Evolutionary conservation across 2,113 vertebrate genomes (phyloP).

Genomic region (Genyomyrus donnyi): DNA sequence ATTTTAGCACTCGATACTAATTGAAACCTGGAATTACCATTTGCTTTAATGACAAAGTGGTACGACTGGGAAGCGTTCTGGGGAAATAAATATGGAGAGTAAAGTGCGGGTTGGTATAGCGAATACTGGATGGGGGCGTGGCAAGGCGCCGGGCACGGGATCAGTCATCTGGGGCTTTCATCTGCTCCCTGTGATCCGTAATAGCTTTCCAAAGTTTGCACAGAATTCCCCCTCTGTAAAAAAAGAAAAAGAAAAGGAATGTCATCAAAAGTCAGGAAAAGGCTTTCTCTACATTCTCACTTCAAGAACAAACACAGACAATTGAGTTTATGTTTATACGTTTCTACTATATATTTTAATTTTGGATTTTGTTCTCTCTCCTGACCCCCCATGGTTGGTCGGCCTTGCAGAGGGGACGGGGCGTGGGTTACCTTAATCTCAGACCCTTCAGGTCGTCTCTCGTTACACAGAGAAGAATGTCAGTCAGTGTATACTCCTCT

Average conservation of each 20-base stretch:
- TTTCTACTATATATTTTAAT: background rate
- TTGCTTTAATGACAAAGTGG: background rate
- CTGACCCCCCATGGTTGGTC: background rate
- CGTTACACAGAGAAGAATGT: slow-evolving; percentile 81
- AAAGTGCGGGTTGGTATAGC: slow-evolving; percentile 65
- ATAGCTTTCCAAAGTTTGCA: slow-evolving; percentile 94
- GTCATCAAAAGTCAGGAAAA: background rate
- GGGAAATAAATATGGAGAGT: slow-evolving; percentile 75
- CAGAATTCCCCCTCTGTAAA: slow-evolving; percentile 81
- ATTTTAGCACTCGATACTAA: background rate
- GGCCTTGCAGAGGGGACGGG: background rate
- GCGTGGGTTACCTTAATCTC: slow-evolving; percentile 73
- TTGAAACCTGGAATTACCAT: background rate
- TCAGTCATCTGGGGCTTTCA: slow-evolving; percentile 50
- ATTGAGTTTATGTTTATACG: background rate
- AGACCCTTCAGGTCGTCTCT: slow-evolving; percentile 91
- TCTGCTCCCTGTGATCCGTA: slow-evolving; percentile 74
- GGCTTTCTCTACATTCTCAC: background rate
- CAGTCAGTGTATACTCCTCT: slow-evolving; percentile 81
- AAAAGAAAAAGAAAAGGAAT: background rate
- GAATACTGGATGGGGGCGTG: slow-evolving; percentile 46
- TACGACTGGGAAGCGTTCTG: slow-evolving; percentile 20
- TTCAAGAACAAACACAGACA: background rate
- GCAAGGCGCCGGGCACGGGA: slow-evolving; percentile 28
- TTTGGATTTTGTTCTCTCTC: background rate